Base-by-base conservation (phyloP, 1,140 invertebrate genomes). In the Pseudoatta argentina region DNA sequence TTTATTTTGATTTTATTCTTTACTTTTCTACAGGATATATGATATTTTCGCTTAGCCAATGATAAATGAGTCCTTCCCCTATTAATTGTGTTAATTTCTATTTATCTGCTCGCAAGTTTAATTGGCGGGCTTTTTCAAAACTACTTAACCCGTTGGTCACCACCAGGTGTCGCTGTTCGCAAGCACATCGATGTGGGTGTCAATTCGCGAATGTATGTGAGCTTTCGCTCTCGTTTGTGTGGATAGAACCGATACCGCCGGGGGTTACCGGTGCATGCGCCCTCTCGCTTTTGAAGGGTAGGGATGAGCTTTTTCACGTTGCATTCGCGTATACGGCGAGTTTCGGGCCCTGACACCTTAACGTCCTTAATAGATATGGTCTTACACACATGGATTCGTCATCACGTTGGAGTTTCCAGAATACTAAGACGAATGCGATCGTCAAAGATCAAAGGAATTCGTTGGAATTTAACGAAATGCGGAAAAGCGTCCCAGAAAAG, bases 241-340 rank as follows among this genome's bases (percentile, higher is more conserved):
- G 77, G 64, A 86, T 90, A 75, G 69, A 91, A 89, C 89, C 89
- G 88, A 92, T 92, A 92, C 66, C 87, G 91, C 87, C 87, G 89
- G 76, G 82, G 86, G 86, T 86, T 67, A 61, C 51, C 44, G 69
- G 83, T 82, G 87, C 91, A 91, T 91, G 91, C 91, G 91, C 91
- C 63, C 30, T 59, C 61, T 27, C 18, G 64, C 81, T 72, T 30
- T 39, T 59, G 44, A 63, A 76, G 51, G 39, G 81, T 57, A 77
- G 59, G 57, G 73, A 75, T 82, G 76, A 85, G 89, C 81, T 91
- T 89, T 87, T 69, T 83, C 61, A n/a, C 21, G 81, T 24, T 82
- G 75, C 90, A 91, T 48, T 88, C 85, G 53, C 87, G 88, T 90
- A 87, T 18, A 44, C 30, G 18, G 64, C 21, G 30, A 44, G 1